A percentile compares a stretch with the other conserved stretches of the same genome.
Conservation (phyloP, 2,113 vertebrate species). For the Lophius piscatorius region DNA sequence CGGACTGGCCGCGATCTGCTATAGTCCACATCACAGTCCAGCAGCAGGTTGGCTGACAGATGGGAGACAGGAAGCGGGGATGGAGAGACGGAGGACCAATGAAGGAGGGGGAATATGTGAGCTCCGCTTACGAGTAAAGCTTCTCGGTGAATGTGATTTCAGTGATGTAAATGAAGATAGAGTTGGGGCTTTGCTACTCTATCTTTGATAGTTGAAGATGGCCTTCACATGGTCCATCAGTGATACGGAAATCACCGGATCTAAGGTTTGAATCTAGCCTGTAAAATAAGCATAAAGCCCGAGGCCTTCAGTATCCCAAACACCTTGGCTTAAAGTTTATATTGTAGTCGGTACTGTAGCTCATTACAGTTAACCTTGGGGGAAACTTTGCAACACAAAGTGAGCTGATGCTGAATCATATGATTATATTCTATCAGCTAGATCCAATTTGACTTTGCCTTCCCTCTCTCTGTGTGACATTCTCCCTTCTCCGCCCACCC, state of each 20-base stretch:
- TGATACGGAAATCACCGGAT: constrained; percentile 68
- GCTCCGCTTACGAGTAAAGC: constrained; percentile 54
- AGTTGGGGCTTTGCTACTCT: constrained; percentile 55
- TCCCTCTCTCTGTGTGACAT: constrained; percentile 23
- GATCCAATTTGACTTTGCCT: constrained; percentile 40
- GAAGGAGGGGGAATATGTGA: constrained; percentile 58
- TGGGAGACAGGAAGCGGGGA: constrained; percentile 37
- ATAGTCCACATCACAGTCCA: constrained; percentile 35
- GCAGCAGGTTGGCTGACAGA: constrained; percentile 61
- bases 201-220: constrained; percentile 60
- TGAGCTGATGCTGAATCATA: constrained; percentile 48
- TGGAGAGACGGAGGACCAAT: constrained; percentile 36
- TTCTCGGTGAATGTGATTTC: constrained; percentile 68
- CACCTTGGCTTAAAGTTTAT: constrained; percentile 47
- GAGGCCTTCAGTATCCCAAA: constrained; percentile 39
- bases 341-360: constrained; percentile 36
- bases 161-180: constrained; percentile 70
- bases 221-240: constrained; percentile 55
- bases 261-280: constrained; percentile 41
- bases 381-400: constrained; percentile 48
- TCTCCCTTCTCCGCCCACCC: constrained; percentile 10
- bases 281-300: constrained; percentile 49
- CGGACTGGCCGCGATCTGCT: constrained; percentile 13
- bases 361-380: constrained; percentile 70
- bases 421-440: constrained; percentile 38